These are phyloP conservation scores for Hormaphis cornu DNA, from an alignment of 1,140 invertebrate genomes.

Conservation along the genomic window DNA sequence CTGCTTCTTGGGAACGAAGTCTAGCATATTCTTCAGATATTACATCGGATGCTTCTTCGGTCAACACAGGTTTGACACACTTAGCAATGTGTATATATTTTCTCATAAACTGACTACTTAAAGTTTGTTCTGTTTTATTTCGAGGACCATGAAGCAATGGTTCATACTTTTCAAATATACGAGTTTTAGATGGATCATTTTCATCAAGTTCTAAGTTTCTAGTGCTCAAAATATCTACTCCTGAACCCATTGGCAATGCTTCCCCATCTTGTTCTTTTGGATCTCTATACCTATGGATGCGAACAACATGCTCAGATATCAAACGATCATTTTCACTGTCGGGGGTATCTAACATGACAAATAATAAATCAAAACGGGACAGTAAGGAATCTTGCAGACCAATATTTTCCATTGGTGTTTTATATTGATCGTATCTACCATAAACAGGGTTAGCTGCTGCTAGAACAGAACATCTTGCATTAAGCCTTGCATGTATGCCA, in stretches of 20 bases:
- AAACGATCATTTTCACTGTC: constrained; percentile 82
- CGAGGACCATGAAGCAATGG: constrained; percentile 75
- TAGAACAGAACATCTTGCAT: constrained; percentile 94
- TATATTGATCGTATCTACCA: constrained; percentile 96
- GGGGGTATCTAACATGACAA: constrained; percentile 89
- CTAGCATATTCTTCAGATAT: constrained; percentile 91
- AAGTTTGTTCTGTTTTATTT: constrained; percentile 58
- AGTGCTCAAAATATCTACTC: constrained; percentile 68
- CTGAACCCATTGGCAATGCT: constrained; percentile 70
- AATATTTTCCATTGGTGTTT: constrained; percentile 99
- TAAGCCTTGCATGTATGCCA: constrained; percentile 94
- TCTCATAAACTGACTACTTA: constrained; percentile 88
- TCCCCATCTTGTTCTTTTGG: constrained; percentile 82
- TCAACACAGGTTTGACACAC: constrained; percentile 76
- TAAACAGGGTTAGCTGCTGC: constrained; percentile 99
- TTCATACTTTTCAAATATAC: constrained; percentile 90
- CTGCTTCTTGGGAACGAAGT: constrained; percentile 74
- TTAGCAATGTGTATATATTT: constrained; percentile 96
- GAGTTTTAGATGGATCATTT: constrained; percentile 50
- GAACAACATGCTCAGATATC: constrained; percentile 93
- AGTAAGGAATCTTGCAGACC: constrained; percentile 94
- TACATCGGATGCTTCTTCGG: constrained; percentile 76
- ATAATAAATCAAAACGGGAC: constrained; percentile 97
- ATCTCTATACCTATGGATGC: constrained; percentile 89
- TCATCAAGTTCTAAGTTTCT: constrained; percentile 47